A percentile compares a stretch with the other conserved stretches of the same genome.
Evolutionary conservation across 2,888 invertebrate genomes (phyloP).

Genomic region (Papilio elwesi): DNA sequence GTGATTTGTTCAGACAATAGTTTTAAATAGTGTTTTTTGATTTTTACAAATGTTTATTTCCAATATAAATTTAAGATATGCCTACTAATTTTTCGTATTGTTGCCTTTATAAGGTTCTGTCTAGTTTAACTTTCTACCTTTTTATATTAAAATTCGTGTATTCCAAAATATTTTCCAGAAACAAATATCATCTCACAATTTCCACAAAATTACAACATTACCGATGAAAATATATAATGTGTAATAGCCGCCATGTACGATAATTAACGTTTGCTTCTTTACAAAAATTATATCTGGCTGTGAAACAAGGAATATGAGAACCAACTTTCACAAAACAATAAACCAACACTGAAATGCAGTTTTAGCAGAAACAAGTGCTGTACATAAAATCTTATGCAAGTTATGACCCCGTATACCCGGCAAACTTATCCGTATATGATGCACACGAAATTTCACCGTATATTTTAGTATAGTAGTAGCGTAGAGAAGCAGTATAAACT

Average conservation of each 20-base stretch:
- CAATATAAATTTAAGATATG: not conserved
- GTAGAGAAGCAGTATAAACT: constrained; percentile 1
- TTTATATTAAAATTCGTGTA: no score
- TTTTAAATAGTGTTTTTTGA: no score
- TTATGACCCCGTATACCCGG: constrained; percentile 3
- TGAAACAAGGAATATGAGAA: no score
- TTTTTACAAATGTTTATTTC: not conserved
- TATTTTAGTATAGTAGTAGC: not conserved
- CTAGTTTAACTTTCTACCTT: no score
- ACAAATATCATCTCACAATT: no score
- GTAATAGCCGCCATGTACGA: no score
- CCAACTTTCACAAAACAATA: not conserved
- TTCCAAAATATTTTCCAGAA: no score
- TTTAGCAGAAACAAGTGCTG: constrained; percentile 6
- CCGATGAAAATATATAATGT: no score
- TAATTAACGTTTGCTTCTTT: no score
- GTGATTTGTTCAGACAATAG: no score
- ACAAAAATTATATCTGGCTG: no score
- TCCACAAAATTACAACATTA: no score
- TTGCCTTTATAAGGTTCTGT: not conserved
- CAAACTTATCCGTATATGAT: constrained; percentile 1
- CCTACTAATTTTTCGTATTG: not conserved
- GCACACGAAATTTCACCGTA: constrained; percentile 4
- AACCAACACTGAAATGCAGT: constrained; percentile 4
- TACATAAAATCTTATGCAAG: constrained; percentile 11